Evolutionary conservation across 2,113 vertebrate species (phyloP).

Genomic region (Nicator chloris): DNA sequence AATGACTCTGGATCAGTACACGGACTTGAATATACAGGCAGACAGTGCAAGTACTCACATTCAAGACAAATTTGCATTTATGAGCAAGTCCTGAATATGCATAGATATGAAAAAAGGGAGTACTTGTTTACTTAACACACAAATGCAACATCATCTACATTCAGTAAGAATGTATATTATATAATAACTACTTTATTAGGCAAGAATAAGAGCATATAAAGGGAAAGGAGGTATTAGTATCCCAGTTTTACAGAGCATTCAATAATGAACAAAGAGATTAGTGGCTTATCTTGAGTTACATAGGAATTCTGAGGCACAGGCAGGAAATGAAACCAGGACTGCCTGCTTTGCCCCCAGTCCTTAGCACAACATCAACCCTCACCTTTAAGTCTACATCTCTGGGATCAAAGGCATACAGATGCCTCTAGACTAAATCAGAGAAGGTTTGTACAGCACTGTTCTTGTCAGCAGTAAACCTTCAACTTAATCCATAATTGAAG

Average conservation of each 20-base stretch:
- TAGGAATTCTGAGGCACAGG: neutral
- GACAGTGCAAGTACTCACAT: neutral
- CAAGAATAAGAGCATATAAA: neutral
- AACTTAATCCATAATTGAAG: constrained; percentile 5
- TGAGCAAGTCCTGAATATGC: neutral
- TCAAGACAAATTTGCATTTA: neutral
- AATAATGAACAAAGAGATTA: neutral
- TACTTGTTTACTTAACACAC: neutral
- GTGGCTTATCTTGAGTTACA: neutral
- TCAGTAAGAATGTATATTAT: neutral
- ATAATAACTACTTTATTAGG: neutral
- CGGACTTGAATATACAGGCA: neutral
- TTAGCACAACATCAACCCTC: neutral
- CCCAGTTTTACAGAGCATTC: neutral
- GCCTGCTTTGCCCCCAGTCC: neutral
- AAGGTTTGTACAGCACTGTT: neutral
- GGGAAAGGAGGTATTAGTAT: neutral
- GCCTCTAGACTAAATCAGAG: neutral
- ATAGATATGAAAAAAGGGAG: neutral
- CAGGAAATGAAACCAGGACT: neutral
- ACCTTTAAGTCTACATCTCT: neutral
- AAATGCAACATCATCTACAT: neutral
- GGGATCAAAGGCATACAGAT: neutral
- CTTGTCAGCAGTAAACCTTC: neutral
- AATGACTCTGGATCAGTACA: neutral